These are phyloP conservation scores for Antennarius striatus DNA, from an alignment of 2,113 vertebrate species.

Conservation along the genomic window DNA sequence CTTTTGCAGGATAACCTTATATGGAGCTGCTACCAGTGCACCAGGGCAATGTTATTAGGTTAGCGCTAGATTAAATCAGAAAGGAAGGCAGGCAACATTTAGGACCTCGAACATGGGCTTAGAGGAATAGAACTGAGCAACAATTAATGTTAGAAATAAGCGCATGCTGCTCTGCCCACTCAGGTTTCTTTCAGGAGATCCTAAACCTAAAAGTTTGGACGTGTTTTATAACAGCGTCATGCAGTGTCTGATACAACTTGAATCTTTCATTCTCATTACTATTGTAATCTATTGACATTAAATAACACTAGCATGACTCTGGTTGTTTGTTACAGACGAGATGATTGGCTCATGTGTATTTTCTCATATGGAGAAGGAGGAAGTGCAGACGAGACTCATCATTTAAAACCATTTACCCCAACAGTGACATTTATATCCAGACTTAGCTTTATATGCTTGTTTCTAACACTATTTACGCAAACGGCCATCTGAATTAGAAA, in stretches of 20 bases:
- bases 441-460: no score
- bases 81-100: slow-evolving; percentile 19
- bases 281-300: slow-evolving; percentile 62
- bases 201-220: slow-evolving; percentile 37
- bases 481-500: no score
- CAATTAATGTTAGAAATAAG: slow-evolving; percentile 8
- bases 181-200: slow-evolving; percentile 19
- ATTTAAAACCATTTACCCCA: no score
- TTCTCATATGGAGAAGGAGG: slow-evolving; percentile 19
- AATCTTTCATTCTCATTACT: slow-evolving; percentile 71
- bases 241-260: slow-evolving; percentile 55
- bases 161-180: slow-evolving; percentile 4
- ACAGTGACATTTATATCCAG: no score
- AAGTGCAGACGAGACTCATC: no score
- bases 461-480: no score
- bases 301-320: slow-evolving; percentile 73
- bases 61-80: slow-evolving; percentile 45
- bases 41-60: slow-evolving; percentile 24
- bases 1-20: slow-evolving; percentile 53
- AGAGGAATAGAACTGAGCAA: slow-evolving; percentile 24
- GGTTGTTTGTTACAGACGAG: slow-evolving; percentile 66
- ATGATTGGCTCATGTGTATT: slow-evolving; percentile 44
- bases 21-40: slow-evolving; percentile 40
- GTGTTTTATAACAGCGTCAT: slow-evolving; percentile 35
- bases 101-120: slow-evolving; percentile 1